Base-by-base conservation (phyloP, 2,797 vertebrate species). In the Halcyon leucocephala region DNA sequence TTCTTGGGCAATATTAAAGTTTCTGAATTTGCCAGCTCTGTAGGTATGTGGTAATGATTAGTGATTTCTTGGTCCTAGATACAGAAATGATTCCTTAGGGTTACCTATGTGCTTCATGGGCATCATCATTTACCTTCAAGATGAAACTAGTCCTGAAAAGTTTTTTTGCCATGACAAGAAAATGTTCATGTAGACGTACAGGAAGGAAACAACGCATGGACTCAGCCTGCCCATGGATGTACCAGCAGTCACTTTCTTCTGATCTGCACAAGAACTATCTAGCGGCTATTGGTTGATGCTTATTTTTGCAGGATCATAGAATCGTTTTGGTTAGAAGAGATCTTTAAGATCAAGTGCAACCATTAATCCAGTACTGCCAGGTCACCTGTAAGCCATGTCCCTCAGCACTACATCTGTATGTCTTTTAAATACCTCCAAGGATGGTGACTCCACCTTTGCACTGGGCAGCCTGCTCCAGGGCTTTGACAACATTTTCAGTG, bases 131-230 rank as follows among this genome's bases (percentile, higher is more conserved):
- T 49, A 31, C 55, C 39, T 37, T 48, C 44, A 37, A 2, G 21
- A 41, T 73, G 16, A 60, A 83, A 77, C 25, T 60, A 39, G 11
- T 9, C 44, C 17, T 89, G 49, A 65, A 61, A 13, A 51, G n/a
- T 17, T 46, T 64, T 87, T 82, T 76, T 49, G 44, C 35, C 4
- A 5, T 55, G 9, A 26, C 7, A 72, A 57, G 31, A n/a, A 72
- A 49, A 65, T 29, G 19, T 57, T 76, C 3, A 2, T n/a, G 17
- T 48, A 39, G 29, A 29, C 0, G 0, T n/a, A 14, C 2, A 62
- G n/a, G 33, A 74, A 82, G 31, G 21, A 41, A 48, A n/a, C 9
- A 42, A 7, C 21, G 11, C 7, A 10, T 57, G 41, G 46, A 9
- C 10, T 90, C 1, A 6, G 10, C 10, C 72, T 72, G 52, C 14